Evolutionary conservation across 2,888 invertebrate species (phyloP), one percentile per base, ranked within the genome.

Genomic region (Parthenolecanium corni): DNA sequence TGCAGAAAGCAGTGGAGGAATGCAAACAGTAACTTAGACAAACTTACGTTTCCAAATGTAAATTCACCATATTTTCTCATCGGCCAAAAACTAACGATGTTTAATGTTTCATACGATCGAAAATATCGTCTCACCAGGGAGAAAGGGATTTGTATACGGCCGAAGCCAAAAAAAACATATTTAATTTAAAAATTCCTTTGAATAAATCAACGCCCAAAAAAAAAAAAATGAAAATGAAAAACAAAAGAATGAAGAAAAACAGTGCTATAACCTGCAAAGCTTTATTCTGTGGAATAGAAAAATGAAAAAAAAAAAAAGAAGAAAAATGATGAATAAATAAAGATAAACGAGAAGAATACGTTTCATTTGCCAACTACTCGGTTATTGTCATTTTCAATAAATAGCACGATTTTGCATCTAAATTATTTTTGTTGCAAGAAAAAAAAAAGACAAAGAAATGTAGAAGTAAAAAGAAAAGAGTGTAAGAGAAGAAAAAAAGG

Each of bases 361-460:
- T 54, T 42, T 40, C 40, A 54, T 54, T 54, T 54, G 21, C 14
- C 24, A 5, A 42, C 54, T 23, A 54, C 54, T 54, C 54, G 54
- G 42, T 21, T 23, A 54, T 54, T 36, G 54, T 54, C 54, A 54
- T 54, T 54, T 54, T 54, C 54, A 42, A 54, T 54, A 54, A 54
- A 54, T 54, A 54, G 42, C n/a, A 2, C 21, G 54, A 54, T 54
- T 54, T 42, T 42, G 54, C 21, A 54, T 54, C 54, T 42, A 42
- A 54, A 54, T 54, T 54, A 54, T 54, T 54, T 54, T 54, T 21
- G 21, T 24, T 24, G 42, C 38, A 54, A 42, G 40, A 36, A 38
- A 54, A 54, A 54, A 23, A 23, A 54, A 42, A 52, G 31, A n/a
- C 24, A 40, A 23, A n/a, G 14, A 42, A 40, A n/a, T 14, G 40